phyloP scores from a whole-genome alignment of 2,888 invertebrate species.

The Archips xylosteana region DNA sequence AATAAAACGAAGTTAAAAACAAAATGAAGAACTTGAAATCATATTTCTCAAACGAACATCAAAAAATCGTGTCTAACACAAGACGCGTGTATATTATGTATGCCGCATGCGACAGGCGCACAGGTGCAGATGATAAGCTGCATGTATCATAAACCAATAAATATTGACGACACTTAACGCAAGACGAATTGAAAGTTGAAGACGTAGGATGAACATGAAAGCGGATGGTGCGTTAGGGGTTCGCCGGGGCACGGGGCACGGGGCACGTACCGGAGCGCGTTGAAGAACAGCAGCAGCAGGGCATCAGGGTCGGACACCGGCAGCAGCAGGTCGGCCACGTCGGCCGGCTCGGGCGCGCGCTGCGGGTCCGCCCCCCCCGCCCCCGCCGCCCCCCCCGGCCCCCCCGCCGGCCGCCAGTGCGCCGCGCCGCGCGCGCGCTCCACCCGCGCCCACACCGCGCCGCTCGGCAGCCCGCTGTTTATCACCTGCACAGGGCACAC shows the following conservation, averaged over 20 bases:
- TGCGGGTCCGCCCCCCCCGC: constrained; percentile 87
- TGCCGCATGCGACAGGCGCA: too few species aligned
- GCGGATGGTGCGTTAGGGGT: not conserved
- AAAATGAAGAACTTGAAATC: too few species aligned
- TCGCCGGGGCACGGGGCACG: constrained; percentile 45
- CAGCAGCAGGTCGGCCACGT: constrained; percentile 89
- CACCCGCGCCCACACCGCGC: constrained; percentile 90
- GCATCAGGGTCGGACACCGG: constrained; percentile 86
- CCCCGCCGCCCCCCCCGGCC: constrained; percentile 86
- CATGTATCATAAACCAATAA: too few species aligned
- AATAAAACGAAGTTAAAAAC: too few species aligned
- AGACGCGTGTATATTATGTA: too few species aligned
- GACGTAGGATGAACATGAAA: too few species aligned
- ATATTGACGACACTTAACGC: too few species aligned
- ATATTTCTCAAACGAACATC: too few species aligned
- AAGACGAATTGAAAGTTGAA: too few species aligned
- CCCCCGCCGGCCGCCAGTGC: constrained; percentile 88
- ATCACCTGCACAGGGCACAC: constrained; percentile 52
- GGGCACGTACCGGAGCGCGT: constrained; percentile 50
- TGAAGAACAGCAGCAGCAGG: constrained; percentile 79
- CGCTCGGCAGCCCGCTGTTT: constrained; percentile 88
- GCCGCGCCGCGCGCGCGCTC: constrained; percentile 90
- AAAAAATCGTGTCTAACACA: too few species aligned
- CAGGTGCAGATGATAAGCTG: too few species aligned
- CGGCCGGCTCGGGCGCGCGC: constrained; percentile 88